Percentiles rank a stretch among this genome's conserved stretches.
phyloP scores from a whole-genome alignment of 2,113 vertebrate genomes.

The Glaucidium brasilianum region DNA sequence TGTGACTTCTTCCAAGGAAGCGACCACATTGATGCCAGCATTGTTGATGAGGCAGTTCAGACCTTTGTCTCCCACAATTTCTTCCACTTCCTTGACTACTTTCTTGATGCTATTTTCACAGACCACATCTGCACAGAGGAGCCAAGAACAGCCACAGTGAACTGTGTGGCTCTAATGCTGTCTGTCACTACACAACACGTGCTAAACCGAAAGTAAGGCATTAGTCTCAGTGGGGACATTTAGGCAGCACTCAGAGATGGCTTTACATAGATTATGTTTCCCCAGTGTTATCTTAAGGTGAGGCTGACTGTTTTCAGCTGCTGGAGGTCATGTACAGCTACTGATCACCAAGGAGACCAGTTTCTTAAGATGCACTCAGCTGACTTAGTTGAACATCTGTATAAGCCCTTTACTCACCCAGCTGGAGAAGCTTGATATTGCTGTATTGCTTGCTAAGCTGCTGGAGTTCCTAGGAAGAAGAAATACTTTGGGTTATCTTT shows the following conservation, averaged over 20 bases:
- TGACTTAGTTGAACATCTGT: not conserved
- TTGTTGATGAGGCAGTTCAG: constrained; percentile 81
- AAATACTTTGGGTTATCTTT: not conserved
- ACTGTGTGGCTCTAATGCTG: rapidly evolving
- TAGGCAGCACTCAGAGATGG: not conserved
- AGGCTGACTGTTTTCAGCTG: not conserved
- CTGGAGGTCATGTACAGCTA: not conserved
- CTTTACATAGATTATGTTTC: not conserved
- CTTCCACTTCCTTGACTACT: constrained; percentile 61
- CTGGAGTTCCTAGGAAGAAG: constrained; percentile 46
- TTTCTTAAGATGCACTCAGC: not conserved
- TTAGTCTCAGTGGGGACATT: rapidly evolving
- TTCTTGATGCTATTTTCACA: constrained; percentile 71
- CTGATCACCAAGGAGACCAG: not conserved
- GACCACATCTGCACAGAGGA: constrained; percentile 26
- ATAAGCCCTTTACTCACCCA: constrained; percentile 37
- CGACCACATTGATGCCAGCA: constrained; percentile 35
- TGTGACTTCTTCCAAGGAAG: constrained; percentile 42
- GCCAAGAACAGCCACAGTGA: not conserved
- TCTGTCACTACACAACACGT: rapidly evolving
- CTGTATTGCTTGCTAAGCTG: constrained; percentile 60
- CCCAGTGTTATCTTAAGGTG: not conserved
- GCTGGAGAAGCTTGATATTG: constrained; percentile 46
- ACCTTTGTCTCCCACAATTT: constrained; percentile 59
- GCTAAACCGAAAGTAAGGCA: not conserved